Conservation (phyloP, 2,888 invertebrate genomes). For the Camptogramma bilineatum region DNA sequence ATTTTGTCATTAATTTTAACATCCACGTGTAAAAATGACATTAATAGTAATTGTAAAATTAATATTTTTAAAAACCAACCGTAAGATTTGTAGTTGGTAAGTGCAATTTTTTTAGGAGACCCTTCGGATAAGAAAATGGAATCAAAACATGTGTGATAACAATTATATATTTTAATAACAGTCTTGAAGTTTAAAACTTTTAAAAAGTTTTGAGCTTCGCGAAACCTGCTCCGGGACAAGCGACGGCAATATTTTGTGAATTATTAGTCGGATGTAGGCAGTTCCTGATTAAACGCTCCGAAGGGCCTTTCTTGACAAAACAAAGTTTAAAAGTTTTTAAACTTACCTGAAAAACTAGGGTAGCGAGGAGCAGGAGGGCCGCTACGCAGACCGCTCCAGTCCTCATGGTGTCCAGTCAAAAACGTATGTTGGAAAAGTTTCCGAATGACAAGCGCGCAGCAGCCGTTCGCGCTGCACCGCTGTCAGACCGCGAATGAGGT, state of each 20-base stretch:
- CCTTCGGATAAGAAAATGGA: background rate
- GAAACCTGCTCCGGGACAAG: constrained; percentile 18
- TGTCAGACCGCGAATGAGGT: constrained; percentile 72
- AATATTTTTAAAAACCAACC: too few relatives aligned
- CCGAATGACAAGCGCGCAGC: constrained; percentile 60
- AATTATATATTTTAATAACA: background rate
- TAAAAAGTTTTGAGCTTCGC: too few relatives aligned
- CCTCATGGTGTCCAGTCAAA: constrained; percentile 64
- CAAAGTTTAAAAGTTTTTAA: constrained; percentile 21
- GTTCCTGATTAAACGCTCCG: constrained; percentile 4
- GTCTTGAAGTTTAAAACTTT: background rate
- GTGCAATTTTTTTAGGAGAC: too few relatives aligned
- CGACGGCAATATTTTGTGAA: constrained; percentile 6
- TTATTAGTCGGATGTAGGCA: constrained; percentile 30
- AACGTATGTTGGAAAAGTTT: constrained; percentile 66
- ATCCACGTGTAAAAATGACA: too few relatives aligned
- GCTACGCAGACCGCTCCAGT: constrained; percentile 57
- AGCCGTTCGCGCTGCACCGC: constrained; percentile 72
- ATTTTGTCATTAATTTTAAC: too few relatives aligned
- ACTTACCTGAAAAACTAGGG: constrained; percentile 56
- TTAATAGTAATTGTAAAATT: too few relatives aligned
- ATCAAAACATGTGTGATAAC: background rate
- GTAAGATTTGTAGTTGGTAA: too few relatives aligned
- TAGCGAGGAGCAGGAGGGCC: constrained; percentile 64
- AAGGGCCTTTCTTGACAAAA: constrained; percentile 16